Percentiles rank a stretch among this genome's conserved stretches.
phyloP scores from a whole-genome alignment of 2,113 vertebrate species.

The Aegithalos caudatus region DNA sequence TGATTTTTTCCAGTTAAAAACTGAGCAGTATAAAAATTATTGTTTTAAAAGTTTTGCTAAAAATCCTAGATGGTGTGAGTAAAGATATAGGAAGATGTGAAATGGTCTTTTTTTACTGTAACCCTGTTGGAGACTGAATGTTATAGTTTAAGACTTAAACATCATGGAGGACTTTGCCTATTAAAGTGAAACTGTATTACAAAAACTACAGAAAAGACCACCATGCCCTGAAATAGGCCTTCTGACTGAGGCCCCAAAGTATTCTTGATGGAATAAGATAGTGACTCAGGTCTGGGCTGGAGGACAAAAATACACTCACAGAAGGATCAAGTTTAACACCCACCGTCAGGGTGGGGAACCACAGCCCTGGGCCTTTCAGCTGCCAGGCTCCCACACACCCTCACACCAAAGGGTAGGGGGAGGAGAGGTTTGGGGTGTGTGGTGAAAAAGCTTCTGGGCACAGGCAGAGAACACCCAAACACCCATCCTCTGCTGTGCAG shows the following conservation, averaged over 20 bases:
- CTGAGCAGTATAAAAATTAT: background rate
- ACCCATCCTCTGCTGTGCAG: background rate
- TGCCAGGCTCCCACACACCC: background rate
- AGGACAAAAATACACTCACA: background rate
- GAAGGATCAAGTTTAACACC: accelerated
- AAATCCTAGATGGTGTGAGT: background rate
- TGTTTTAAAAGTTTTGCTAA: background rate
- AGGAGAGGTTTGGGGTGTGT: background rate
- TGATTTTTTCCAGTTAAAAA: background rate
- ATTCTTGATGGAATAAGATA: background rate
- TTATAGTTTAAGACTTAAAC: background rate
- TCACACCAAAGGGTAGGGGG: background rate
- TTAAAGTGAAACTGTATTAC: background rate
- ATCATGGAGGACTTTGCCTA: background rate
- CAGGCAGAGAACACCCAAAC: too few relatives aligned
- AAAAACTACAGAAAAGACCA: background rate
- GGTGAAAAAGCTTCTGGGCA: background rate
- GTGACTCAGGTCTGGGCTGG: too few relatives aligned
- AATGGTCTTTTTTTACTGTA: background rate
- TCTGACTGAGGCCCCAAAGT: background rate
- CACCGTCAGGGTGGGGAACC: too few relatives aligned
- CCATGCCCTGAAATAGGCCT: background rate
- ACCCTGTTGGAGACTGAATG: too few relatives aligned
- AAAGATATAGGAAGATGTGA: background rate
- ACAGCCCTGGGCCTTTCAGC: background rate